A percentile compares a stretch with the other conserved stretches of the same genome.
These are phyloP conservation scores for Platysteira castanea DNA, from an alignment of 2,113 vertebrate species.

Conservation along the genomic window DNA sequence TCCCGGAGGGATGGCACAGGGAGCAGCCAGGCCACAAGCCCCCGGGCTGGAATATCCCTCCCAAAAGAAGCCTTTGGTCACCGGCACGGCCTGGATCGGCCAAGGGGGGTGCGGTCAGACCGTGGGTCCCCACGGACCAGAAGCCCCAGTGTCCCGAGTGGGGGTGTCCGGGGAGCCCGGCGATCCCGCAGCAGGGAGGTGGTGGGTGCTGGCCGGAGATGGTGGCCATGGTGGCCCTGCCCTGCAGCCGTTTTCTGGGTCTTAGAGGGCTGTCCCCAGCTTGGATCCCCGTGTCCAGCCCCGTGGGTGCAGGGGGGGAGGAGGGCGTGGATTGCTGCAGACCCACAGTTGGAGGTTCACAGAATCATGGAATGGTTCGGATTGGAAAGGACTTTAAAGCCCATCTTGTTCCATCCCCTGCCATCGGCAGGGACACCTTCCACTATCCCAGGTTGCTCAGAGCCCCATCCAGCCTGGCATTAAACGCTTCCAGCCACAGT, in stretches of 20 bases:
- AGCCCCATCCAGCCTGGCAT: neutral
- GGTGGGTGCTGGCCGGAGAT: neutral
- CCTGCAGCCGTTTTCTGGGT: neutral
- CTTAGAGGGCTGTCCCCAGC: neutral
- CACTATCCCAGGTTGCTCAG: rapidly evolving
- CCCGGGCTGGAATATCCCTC: neutral
- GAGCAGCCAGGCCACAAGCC: neutral
- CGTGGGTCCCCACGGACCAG: neutral
- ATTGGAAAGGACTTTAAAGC: neutral
- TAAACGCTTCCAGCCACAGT: neutral
- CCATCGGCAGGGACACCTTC: neutral
- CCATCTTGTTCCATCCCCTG: neutral
- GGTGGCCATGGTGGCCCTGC: neutral
- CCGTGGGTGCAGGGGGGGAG: neutral
- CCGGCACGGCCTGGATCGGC: rapidly evolving
- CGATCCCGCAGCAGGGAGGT: neutral
- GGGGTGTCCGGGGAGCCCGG: rapidly evolving
- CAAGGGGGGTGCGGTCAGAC: neutral
- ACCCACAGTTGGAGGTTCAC: neutral
- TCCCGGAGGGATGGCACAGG: neutral
- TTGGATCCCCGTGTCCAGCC: rapidly evolving
- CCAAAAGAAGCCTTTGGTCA: neutral
- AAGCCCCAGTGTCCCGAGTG: neutral
- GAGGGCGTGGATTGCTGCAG: rapidly evolving
- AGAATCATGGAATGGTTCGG: neutral